phyloP scores from a whole-genome alignment of 1,140 invertebrate genomes.

The Venustaconcha ellipsiformis region DNA sequence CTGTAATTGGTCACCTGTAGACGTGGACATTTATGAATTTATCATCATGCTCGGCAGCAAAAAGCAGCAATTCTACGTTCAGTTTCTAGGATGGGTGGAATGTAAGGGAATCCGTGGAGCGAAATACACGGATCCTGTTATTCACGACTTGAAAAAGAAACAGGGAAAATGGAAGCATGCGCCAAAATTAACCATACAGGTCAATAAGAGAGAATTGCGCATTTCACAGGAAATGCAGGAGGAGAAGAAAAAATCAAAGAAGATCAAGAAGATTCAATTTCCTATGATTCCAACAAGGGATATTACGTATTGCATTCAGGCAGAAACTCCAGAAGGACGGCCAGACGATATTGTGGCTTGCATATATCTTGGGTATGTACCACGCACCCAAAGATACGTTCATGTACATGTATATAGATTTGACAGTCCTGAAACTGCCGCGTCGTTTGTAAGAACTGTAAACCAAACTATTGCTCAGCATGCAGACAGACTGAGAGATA shows the following conservation, averaged over 20 bases:
- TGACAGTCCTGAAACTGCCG: conserved; percentile 92
- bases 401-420: conserved; percentile 96
- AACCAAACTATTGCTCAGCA: conserved; percentile 85
- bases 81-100: conserved; percentile 97
- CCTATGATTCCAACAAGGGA: conserved; percentile 60
- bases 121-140: conserved; percentile 84
- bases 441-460: conserved; percentile 84
- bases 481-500: conserved; percentile 72
- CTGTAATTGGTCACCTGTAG: too few species aligned
- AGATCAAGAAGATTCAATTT: conserved; percentile 61
- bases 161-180: conserved; percentile 84
- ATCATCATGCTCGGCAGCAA: conserved; percentile 69
- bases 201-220: conserved; percentile 93
- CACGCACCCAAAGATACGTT: conserved; percentile 84
- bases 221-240: conserved; percentile 81
- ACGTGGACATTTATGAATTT: too few species aligned
- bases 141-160: conserved; percentile 82
- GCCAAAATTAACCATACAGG: conserved; percentile 78
- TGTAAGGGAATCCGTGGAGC: conserved; percentile 87
- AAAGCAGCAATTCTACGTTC: conserved; percentile 97
- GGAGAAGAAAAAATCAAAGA: conserved; percentile 49
- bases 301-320: conserved; percentile 57
- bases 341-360: conserved; percentile 87
- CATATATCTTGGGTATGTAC: conserved; percentile 76
- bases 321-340: conserved; percentile 61